Base-by-base conservation (phyloP, 2,797 vertebrate species). In the Momotus momota region DNA sequence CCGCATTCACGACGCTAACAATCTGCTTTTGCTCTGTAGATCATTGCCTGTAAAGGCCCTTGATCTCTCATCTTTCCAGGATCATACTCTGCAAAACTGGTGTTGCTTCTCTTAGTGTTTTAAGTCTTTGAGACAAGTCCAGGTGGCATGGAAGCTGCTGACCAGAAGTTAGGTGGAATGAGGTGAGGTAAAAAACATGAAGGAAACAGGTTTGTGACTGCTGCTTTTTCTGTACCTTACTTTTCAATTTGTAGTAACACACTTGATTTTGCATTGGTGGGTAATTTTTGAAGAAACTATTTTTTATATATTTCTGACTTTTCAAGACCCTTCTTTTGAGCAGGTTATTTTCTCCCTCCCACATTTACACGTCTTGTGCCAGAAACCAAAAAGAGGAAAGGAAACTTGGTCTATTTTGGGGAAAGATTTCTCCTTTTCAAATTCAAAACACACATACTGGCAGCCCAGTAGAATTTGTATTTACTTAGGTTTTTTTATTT, bases 351-450 rank as follows among this genome's bases (percentile, higher is more conserved):
- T 15, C 4, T 70, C n/a, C 25, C 14, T 85, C 64, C 46, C 14
- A 85, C 19, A 93, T 88, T 87, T 93, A 51, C 60, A 89, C 70
- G 51, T 66, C 67, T 92, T 89, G 29, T 87, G 91, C 74, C 86
- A 95, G 91, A 80, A 94, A 94, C 6, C 71, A 82, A 79, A 86
- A 84, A 48, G 10, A 88, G 29, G 66, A 92, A 94, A 65, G 23
- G 49, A 93, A 93, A 91, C 19, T 72, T 66, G 31, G 16, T 90
- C 38, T 74, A 83, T 70, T 66, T 0, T 0, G 6, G 27, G 29
- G 22, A 27, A 69, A 88, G 4, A 26, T 14, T 80, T 85, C 88
- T 84, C n/a, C 46, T 86, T 80, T 90, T 85, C 52, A 78, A 81
- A 72, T 86, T 95, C 35, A 86, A 93, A 90, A 58, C 21, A 83